Evolutionary conservation across 2,888 invertebrate genomes (phyloP).

Genomic region (Drosophila gaucha): DNA sequence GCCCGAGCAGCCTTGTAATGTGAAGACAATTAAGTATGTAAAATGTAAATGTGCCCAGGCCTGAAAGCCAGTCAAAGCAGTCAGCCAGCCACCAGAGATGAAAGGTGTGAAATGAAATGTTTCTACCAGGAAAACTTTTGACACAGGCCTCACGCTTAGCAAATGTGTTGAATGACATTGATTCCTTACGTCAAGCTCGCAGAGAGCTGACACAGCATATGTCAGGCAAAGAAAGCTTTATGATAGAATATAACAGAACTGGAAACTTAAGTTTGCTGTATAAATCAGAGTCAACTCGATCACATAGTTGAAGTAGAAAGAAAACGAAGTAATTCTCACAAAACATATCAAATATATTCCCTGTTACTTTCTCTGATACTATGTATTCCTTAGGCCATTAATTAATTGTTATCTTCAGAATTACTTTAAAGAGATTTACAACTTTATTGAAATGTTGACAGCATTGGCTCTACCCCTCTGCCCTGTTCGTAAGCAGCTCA

Average conservation of each 20-base stretch:
- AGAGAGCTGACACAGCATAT: constrained; percentile 15
- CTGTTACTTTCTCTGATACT: no score
- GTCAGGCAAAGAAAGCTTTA: constrained; percentile 2
- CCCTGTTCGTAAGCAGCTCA: constrained; percentile 20
- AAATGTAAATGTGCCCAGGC: constrained; percentile 60
- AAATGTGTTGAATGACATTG: constrained; percentile 40
- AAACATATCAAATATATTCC: no score
- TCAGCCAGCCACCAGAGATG: constrained; percentile 1
- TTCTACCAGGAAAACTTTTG: constrained; percentile 12
- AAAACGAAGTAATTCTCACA: no score
- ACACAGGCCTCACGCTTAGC: constrained; percentile 2
- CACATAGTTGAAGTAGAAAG: not conserved
- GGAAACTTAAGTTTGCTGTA: no score
- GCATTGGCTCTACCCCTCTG: not conserved
- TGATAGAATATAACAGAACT: not conserved
- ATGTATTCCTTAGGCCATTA: not conserved
- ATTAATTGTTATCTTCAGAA: not conserved
- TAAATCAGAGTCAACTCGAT: no score
- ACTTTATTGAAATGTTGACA: constrained; percentile 8
- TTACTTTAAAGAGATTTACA: constrained; percentile 9
- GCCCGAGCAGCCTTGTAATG: constrained; percentile 54
- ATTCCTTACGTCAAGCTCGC: constrained; percentile 9
- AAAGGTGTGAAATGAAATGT: constrained; percentile 1
- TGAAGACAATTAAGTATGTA: constrained; percentile 75
- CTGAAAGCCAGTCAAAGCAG: not conserved